Evolutionary conservation across 2,797 vertebrate species (phyloP).

Genomic region (Acrossocheilus fasciatus): DNA sequence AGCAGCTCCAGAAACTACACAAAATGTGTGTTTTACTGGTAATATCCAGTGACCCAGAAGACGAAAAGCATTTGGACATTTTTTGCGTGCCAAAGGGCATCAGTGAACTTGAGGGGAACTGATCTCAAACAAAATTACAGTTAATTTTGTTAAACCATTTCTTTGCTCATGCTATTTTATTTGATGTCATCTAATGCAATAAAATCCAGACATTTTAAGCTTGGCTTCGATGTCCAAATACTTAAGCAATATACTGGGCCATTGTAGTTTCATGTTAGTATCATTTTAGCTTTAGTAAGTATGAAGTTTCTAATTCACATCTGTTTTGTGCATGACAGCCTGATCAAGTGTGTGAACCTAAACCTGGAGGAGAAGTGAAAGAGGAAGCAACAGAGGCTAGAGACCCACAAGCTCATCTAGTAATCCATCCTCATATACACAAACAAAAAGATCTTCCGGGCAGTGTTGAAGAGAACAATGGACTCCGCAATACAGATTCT

Average conservation of each 20-base stretch:
- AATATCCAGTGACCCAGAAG: not conserved
- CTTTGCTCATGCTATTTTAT: not conserved
- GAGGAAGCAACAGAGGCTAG: conserved; percentile 48
- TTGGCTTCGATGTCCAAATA: not conserved
- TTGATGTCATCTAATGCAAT: not conserved
- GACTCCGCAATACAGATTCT: conserved; percentile 52
- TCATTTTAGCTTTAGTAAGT: not conserved
- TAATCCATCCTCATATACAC: conserved; percentile 54
- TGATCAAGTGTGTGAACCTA: conserved; percentile 25
- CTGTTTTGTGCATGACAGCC: conserved; percentile 20
- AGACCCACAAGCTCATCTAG: conserved; percentile 49
- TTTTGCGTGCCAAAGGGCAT: not conserved
- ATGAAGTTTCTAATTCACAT: not conserved
- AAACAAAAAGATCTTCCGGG: conserved; percentile 59
- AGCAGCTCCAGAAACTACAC: conserved; percentile 53
- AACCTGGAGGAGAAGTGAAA: conserved; percentile 49
- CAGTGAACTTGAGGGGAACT: not conserved
- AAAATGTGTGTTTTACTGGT: conserved; percentile 62
- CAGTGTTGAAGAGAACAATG: conserved; percentile 45
- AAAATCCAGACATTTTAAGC: not conserved
- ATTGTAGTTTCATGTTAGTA: not conserved
- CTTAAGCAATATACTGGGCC: not conserved
- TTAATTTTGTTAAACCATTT: not conserved
- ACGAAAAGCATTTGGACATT: not conserved
- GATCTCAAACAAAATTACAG: not conserved